These are phyloP conservation scores for Volucella inanis DNA, from an alignment of 2,888 invertebrate genomes.

Conservation along the genomic window DNA sequence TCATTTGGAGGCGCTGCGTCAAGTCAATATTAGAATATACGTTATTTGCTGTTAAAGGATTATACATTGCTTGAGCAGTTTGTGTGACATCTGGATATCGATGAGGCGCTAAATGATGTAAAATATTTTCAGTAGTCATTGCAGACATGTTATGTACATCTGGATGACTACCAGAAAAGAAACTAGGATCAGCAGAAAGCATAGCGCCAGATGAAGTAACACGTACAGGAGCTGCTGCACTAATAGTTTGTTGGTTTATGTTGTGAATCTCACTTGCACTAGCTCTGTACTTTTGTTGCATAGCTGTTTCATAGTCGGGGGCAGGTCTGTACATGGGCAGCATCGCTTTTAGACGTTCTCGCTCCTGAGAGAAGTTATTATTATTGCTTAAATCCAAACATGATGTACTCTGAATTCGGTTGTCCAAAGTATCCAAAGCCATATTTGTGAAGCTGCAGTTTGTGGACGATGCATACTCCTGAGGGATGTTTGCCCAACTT, in stretches of 20 bases:
- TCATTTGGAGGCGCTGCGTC: conserved; percentile 81
- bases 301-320: conserved; percentile 97
- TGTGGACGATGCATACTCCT: conserved; percentile 78
- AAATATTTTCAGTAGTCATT: conserved; percentile 78
- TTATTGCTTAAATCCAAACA: conserved; percentile 83
- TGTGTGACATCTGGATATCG: conserved; percentile 88
- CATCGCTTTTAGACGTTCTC: conserved; percentile 87
- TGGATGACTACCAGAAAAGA: conserved; percentile 87
- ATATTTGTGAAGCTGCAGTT: conserved; percentile 76
- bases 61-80: conserved; percentile 81
- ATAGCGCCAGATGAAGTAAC: conserved; percentile 76
- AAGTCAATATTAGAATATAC: conserved; percentile 80
- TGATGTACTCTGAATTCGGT: conserved; percentile 81
- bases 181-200: conserved; percentile 74
- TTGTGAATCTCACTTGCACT: conserved; percentile 84
- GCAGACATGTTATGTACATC: conserved; percentile 86
- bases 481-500: conserved; percentile 76
- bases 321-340: conserved; percentile 94
- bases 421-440: conserved; percentile 76
- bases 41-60: conserved; percentile 78
- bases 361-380: conserved; percentile 80
- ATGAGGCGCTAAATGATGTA: conserved; percentile 81
- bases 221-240: conserved; percentile 76
- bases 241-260: conserved; percentile 77
- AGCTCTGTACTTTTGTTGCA: conserved; percentile 91